Percentiles rank a stretch among this genome's conserved stretches.
phyloP scores from a whole-genome alignment of 1,140 invertebrate genomes.

The Hylyphantes graminicola region DNA sequence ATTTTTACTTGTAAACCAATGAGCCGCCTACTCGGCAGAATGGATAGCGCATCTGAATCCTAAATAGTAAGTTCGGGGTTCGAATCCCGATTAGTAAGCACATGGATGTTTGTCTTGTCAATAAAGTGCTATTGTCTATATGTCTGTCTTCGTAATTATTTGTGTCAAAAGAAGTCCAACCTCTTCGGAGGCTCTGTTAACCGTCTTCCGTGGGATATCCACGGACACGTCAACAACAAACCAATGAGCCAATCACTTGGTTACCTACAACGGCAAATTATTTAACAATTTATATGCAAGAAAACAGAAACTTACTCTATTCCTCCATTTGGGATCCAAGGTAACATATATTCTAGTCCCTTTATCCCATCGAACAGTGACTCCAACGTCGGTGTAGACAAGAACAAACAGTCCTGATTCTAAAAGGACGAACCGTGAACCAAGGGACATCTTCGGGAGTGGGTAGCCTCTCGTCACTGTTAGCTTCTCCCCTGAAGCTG shows the following conservation, averaged over 20 bases:
- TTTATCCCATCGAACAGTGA: constrained; percentile 87
- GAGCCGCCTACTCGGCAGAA: too few relatives aligned
- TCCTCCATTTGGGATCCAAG: constrained; percentile 79
- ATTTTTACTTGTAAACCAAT: too few relatives aligned
- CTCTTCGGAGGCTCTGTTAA: too few relatives aligned
- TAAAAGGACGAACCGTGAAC: constrained; percentile 69
- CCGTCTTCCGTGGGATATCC: too few relatives aligned
- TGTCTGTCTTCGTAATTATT: too few relatives aligned
- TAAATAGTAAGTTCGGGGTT: too few relatives aligned
- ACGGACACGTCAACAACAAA: too few relatives aligned
- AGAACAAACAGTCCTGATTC: constrained; percentile 81
- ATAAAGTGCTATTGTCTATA: too few relatives aligned
- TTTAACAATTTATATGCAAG: background rate
- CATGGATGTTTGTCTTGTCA: too few relatives aligned
- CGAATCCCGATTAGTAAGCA: too few relatives aligned
- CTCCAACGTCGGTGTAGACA: constrained; percentile 80
- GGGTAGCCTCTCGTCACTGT: constrained; percentile 33
- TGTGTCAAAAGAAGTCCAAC: too few relatives aligned
- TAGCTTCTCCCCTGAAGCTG: constrained; percentile 48
- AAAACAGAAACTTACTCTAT: constrained; percentile 74
- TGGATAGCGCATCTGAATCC: too few relatives aligned
- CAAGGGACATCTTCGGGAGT: constrained; percentile 21
- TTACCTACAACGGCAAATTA: background rate
- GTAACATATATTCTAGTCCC: constrained; percentile 84
- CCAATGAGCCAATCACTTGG: background rate